Evolutionary conservation across 2,113 vertebrate species (phyloP), one percentile per base, ranked within the genome.

Genomic region (Zootoca vivipara): DNA sequence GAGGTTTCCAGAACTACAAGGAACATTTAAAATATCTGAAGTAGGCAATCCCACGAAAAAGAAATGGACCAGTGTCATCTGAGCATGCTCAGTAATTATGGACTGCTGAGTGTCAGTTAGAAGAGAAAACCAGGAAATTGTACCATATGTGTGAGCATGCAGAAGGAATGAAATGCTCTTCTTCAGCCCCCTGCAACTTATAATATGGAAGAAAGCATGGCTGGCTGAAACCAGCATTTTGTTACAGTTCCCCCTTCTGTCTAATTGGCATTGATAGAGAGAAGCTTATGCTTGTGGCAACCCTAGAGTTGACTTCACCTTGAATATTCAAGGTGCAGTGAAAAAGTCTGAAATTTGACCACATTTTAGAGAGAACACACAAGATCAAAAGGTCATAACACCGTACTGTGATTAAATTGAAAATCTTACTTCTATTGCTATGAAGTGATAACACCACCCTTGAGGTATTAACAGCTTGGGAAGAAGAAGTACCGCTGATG

Each of bases 381-480:
- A 88, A 92, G 94, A 92, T 92, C 89, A 94, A 95, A 96, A 96
- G 94, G 93, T 95, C 92, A 40, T 28, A 87, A 93, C 91, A 92
- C 85, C 86, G 92, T 90, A 93, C 91, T 91, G 83, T 93, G 95
- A 95, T 95, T 94, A 95, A 95, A 94, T 16, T 91, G 92, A 95
- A 96, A 96, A 94, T 92, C 90, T 92, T 92, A 92, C 91, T 94
- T 94, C 93, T 92, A 40, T 92, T 95, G 90, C 93, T 93, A 91
- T 6, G 70, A 85, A 93, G 74, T 89, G 90, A 93, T 79, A 93
- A 91, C 86, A 91, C 89, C 91, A 91, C 69, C 90, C 92, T 74
- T 89, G 88, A 93, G 91, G 94, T 88, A 92, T 90, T 94, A 90
- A 95, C 94, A 94, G 93, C 7, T 35, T 75, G 93, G 89, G 90